Conservation (phyloP, 2,888 invertebrate genomes). For the Oscheius sp. region DNA sequence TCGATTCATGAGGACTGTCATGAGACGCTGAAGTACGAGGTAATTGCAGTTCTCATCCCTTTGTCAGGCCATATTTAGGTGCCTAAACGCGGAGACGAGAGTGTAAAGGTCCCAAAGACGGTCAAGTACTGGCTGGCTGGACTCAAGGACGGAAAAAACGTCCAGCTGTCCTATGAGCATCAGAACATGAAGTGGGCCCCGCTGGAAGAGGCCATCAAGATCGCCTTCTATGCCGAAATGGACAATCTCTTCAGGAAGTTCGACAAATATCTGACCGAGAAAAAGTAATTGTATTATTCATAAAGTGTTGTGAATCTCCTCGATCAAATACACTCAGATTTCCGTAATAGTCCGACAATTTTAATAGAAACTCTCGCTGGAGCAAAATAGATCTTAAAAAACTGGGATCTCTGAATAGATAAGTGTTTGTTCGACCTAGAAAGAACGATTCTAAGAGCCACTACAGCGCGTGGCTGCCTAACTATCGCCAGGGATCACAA, state of each 20-base stretch:
- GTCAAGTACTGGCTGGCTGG: slow-evolving; percentile 71
- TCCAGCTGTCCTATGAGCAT: slow-evolving; percentile 52
- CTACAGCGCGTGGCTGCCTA: too few relatives aligned
- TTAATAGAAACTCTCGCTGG: too few relatives aligned
- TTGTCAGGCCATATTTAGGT: slow-evolving; percentile 19
- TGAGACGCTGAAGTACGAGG: slow-evolving; percentile 63
- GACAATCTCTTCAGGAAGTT: slow-evolving; percentile 57
- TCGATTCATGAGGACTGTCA: slow-evolving; percentile 62
- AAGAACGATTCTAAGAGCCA: too few relatives aligned
- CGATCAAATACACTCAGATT: too few relatives aligned
- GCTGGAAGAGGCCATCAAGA: slow-evolving; percentile 62
- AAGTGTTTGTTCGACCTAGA: too few relatives aligned
- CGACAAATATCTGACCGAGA: slow-evolving; percentile 20
- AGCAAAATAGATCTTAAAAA: too few relatives aligned
- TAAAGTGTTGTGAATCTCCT: neutral
- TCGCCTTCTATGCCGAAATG: slow-evolving; percentile 67
- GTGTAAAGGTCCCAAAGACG: slow-evolving; percentile 46
- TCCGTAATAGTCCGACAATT: too few relatives aligned
- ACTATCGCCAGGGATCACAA: too few relatives aligned
- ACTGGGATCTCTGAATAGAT: too few relatives aligned
- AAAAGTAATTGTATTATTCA: slow-evolving; percentile 12
- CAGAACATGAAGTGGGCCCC: slow-evolving; percentile 62
- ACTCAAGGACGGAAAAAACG: slow-evolving; percentile 56
- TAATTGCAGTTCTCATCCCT: slow-evolving; percentile 18
- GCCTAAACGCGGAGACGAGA: slow-evolving; percentile 17